Evolutionary conservation across 2,113 vertebrate genomes (phyloP).

Genomic region (Grus americana): DNA sequence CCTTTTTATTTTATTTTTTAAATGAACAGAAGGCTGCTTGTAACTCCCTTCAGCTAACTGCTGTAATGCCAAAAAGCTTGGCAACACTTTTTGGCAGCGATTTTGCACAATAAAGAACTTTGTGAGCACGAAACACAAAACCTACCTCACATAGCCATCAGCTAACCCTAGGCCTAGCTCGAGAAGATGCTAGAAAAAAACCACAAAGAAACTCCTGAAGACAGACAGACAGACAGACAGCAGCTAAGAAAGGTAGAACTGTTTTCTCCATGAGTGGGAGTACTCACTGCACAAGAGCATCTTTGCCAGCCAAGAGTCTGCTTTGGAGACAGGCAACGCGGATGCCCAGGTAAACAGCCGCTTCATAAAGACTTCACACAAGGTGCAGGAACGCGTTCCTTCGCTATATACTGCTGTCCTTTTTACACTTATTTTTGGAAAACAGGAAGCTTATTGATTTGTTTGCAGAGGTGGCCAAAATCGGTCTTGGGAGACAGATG

Average conservation of each 20-base stretch:
- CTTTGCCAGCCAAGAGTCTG: not conserved
- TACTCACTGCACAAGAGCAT: not conserved
- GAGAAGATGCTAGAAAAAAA: not conserved
- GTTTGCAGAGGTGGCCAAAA: slow-evolving; percentile 7
- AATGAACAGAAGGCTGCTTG: not conserved
- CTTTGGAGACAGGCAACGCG: not conserved
- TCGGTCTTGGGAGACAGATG: not conserved
- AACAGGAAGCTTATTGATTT: slow-evolving; percentile 26
- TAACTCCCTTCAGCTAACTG: not conserved
- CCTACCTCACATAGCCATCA: not conserved
- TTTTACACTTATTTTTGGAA: not conserved
- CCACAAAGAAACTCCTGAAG: not conserved
- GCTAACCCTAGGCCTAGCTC: not conserved
- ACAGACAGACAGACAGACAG: not conserved
- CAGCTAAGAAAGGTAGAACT: not conserved
- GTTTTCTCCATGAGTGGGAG: not conserved
- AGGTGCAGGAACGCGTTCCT: not conserved
- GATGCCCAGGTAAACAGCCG: not conserved
- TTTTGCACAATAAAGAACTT: not conserved
- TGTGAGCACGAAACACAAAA: not conserved
- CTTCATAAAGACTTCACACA: not conserved
- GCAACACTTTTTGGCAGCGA: not conserved
- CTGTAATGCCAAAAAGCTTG: not conserved
- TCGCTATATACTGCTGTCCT: not conserved
- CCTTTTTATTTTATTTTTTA: not conserved